These are phyloP conservation scores for Cephus spinipes DNA, from an alignment of 2,888 invertebrate genomes.

Conservation along the genomic window DNA sequence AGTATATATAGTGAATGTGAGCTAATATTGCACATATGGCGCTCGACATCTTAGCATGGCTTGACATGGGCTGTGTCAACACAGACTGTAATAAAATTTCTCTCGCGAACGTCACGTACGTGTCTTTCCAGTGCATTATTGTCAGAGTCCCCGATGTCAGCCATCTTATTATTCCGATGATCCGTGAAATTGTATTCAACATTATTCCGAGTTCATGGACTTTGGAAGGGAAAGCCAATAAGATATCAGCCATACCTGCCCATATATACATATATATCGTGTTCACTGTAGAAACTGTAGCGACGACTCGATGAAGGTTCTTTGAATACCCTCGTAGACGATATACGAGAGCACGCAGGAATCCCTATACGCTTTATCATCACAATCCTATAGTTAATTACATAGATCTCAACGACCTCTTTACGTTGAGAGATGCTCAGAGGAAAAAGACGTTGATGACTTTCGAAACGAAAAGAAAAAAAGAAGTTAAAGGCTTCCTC, in stretches of 20 bases:
- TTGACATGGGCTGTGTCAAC: slow-evolving; percentile 52
- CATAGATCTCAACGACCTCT: neutral
- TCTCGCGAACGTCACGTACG: slow-evolving; percentile 7
- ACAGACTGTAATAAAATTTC: slow-evolving; percentile 52
- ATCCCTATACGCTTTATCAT: neutral
- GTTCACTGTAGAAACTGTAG: neutral
- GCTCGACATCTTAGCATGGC: slow-evolving; percentile 38
- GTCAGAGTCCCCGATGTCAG: slow-evolving; percentile 4
- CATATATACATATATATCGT: neutral
- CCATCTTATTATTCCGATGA: slow-evolving; percentile 1
- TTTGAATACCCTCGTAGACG: neutral
- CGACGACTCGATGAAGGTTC: neutral
- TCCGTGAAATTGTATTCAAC: slow-evolving; percentile 10
- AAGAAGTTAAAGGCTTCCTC: neutral
- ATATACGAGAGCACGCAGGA: too few species aligned
- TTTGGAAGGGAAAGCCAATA: neutral
- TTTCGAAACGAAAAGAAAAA: too few species aligned
- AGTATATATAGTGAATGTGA: slow-evolving; percentile 6
- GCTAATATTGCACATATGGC: slow-evolving; percentile 43
- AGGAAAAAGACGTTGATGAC: neutral
- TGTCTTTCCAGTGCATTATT: neutral
- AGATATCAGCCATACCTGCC: neutral
- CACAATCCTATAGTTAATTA: neutral
- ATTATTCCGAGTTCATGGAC: slow-evolving; percentile 3
- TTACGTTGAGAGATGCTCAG: too few species aligned